These are phyloP conservation scores for Scrobipalpa atriplicella DNA, from an alignment of 2,888 invertebrate species.

Conservation along the genomic window DNA sequence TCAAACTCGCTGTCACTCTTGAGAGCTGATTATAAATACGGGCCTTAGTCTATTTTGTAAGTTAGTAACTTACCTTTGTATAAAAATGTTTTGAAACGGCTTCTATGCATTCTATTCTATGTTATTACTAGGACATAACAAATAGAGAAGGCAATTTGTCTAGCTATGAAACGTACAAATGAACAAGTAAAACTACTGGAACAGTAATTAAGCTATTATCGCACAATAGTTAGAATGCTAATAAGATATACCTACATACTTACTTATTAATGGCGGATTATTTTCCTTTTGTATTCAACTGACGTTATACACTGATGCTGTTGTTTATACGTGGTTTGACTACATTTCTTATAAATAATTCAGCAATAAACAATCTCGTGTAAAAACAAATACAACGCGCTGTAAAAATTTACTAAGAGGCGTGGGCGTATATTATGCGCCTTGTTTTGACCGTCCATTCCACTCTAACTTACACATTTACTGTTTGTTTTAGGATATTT, in stretches of 20 bases:
- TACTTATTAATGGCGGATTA: conserved; percentile 40
- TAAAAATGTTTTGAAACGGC: too few relatives aligned
- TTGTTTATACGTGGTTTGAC: neutral
- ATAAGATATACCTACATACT: too few relatives aligned
- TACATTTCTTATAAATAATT: neutral
- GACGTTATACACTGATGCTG: neutral
- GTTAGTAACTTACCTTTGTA: too few relatives aligned
- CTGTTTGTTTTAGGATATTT: neutral
- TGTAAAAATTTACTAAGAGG: conserved; percentile 4
- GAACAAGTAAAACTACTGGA: conserved; percentile 42
- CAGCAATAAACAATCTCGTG: conserved; percentile 5
- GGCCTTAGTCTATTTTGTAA: too few relatives aligned
- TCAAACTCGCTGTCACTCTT: too few relatives aligned
- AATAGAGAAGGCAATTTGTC: conserved; percentile 36
- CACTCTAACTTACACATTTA: neutral
- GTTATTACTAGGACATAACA: conserved; percentile 1
- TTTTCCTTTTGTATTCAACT: conserved; percentile 33
- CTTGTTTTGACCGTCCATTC: neutral
- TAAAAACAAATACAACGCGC: neutral
- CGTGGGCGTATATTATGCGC: neutral
- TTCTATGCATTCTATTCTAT: too few relatives aligned
- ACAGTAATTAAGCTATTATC: conserved; percentile 63
- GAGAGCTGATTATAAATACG: too few relatives aligned
- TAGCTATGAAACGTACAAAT: conserved; percentile 38
- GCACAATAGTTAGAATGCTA: conserved; percentile 55